Percentiles rank a stretch among this genome's conserved stretches.
Evolutionary conservation across 2,797 vertebrate species (phyloP).

Genomic region (Danio albolineatus): DNA sequence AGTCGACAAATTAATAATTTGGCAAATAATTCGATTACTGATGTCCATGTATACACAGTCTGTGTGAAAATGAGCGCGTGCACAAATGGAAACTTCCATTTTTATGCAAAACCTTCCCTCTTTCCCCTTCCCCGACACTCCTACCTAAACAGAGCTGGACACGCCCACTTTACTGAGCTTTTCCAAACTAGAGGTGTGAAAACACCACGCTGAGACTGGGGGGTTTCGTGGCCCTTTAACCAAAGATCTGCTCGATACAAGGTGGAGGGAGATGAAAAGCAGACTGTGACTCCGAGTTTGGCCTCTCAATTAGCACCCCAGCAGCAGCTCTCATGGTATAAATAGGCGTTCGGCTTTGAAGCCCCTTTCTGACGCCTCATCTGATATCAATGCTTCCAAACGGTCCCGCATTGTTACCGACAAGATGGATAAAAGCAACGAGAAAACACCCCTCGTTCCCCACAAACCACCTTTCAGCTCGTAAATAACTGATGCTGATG

Average conservation of each 20-base stretch:
- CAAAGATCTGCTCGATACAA: conserved; percentile 49
- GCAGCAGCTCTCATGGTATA: conserved; percentile 51
- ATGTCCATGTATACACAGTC: no score
- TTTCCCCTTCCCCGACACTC: no score
- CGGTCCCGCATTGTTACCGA: conserved; percentile 19
- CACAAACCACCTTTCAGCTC: conserved; percentile 33
- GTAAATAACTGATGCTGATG: conserved; percentile 14
- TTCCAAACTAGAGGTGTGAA: no score
- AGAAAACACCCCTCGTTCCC: conserved; percentile 30
- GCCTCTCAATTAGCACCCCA: conserved; percentile 57
- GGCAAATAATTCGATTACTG: no score
- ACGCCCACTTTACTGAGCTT: no score
- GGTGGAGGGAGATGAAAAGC: conserved; percentile 55
- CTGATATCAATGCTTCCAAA: conserved; percentile 54
- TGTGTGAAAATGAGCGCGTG: no score
- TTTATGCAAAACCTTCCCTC: no score
- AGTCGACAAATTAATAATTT: no score
- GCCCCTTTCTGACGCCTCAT: conserved; percentile 43
- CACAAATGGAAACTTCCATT: no score
- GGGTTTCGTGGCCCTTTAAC: no score
- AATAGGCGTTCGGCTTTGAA: conserved; percentile 59
- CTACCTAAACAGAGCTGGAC: no score
- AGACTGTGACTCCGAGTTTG: conserved; percentile 39
- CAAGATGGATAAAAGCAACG: conserved; percentile 20
- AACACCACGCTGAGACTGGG: no score